Conservation (phyloP, 2,113 vertebrate genomes). For the Pseudorasbora parva region DNA sequence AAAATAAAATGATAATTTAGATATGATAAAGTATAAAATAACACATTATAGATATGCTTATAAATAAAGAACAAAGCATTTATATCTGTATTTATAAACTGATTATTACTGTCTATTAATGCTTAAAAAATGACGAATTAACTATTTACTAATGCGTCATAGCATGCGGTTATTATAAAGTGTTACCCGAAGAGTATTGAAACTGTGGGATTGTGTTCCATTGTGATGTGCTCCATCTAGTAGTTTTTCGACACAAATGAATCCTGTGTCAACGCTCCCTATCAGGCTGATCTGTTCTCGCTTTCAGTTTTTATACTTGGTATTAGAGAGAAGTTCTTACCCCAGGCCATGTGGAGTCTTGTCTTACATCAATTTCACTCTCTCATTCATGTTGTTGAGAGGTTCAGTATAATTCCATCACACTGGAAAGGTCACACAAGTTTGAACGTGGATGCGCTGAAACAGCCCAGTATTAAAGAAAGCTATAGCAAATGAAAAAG, state of each 20-base stretch:
- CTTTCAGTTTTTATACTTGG: not conserved
- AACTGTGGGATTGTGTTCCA: not conserved
- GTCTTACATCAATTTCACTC: not conserved
- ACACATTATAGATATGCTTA: too few relatives aligned
- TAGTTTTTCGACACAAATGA: not conserved
- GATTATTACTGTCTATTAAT: too few relatives aligned
- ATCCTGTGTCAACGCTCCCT: not conserved
- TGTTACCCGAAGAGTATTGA: too few relatives aligned
- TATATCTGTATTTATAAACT: too few relatives aligned
- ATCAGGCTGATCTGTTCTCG: not conserved
- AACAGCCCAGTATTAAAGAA: not conserved
- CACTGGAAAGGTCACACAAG: constrained; percentile 2
- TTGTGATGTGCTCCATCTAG: not conserved
- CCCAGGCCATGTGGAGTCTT: not conserved
- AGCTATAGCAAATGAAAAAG: not conserved
- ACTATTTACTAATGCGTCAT: too few relatives aligned
- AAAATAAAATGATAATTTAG: not conserved
- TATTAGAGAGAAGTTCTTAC: not conserved
- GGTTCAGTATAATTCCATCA: not conserved
- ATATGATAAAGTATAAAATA: too few relatives aligned
- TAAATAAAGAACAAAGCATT: too few relatives aligned
- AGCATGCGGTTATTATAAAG: too few relatives aligned
- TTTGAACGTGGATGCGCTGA: not conserved
- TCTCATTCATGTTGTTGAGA: not conserved
- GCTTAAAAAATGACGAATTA: too few relatives aligned